A percentile compares a stretch with the other conserved stretches of the same genome.
These are phyloP conservation scores for Alces alces DNA, from an alignment of 2,113 vertebrate species.

Conservation along the genomic window DNA sequence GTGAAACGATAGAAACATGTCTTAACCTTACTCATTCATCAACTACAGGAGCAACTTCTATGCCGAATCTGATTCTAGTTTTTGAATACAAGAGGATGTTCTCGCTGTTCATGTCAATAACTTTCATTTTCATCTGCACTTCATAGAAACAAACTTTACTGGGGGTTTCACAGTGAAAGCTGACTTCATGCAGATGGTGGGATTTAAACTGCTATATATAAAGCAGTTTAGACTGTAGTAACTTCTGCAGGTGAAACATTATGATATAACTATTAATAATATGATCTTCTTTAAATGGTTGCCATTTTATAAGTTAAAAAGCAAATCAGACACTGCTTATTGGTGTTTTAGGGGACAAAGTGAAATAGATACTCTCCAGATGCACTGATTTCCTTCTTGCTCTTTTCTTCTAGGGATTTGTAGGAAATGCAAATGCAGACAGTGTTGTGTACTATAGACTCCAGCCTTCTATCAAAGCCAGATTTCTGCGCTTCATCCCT, in stretches of 20 bases:
- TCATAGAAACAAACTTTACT: neutral
- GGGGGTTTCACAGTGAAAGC: neutral
- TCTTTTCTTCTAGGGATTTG: slow-evolving; percentile 81
- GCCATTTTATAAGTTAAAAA: neutral
- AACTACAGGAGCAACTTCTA: neutral
- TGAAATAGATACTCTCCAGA: neutral
- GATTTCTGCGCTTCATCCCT: slow-evolving; percentile 86
- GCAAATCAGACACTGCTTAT: neutral
- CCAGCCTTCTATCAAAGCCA: slow-evolving; percentile 86
- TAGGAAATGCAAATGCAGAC: slow-evolving; percentile 90
- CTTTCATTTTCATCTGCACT: slow-evolving; percentile 1
- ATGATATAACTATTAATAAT: neutral
- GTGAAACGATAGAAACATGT: neutral
- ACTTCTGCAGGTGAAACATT: neutral
- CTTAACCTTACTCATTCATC: neutral
- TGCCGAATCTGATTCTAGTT: neutral
- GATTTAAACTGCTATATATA: neutral
- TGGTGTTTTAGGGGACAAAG: neutral
- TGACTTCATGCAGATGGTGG: neutral
- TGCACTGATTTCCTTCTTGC: slow-evolving; percentile 33
- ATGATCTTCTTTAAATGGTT: neutral
- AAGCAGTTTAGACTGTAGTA: neutral
- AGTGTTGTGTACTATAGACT: slow-evolving; percentile 87
- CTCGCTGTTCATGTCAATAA: neutral
- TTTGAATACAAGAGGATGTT: neutral